phyloP scores from a whole-genome alignment of 2,113 vertebrate species.

The Capra hircus region DNA sequence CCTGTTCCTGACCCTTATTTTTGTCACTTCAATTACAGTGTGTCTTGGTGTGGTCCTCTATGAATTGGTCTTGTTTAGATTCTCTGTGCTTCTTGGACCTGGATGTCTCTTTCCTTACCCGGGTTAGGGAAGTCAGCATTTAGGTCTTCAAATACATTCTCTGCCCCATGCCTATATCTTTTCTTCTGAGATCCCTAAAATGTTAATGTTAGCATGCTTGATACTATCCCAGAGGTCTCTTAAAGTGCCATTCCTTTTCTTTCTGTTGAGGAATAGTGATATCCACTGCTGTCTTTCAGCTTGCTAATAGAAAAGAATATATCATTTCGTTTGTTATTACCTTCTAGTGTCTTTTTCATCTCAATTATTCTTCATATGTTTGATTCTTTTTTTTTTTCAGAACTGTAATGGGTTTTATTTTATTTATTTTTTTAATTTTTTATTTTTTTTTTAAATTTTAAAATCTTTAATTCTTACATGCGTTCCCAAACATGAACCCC shows the following conservation, averaged over 20 bases:
- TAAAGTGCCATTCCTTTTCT: neutral
- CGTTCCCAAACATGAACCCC: too few species aligned
- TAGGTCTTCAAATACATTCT: neutral
- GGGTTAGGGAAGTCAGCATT: neutral
- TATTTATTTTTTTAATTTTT: too few species aligned
- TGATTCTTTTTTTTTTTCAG: neutral
- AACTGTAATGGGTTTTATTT: too few species aligned
- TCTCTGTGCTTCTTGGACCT: neutral
- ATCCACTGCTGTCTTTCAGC: neutral
- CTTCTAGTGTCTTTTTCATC: neutral
- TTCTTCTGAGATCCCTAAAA: neutral
- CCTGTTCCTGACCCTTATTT: neutral
- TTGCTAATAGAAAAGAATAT: neutral
- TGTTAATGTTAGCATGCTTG: neutral
- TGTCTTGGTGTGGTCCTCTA: neutral
- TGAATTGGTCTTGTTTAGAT: neutral
- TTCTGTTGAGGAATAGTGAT: neutral
- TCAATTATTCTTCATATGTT: neutral
- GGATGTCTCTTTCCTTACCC: neutral
- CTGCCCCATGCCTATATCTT: neutral
- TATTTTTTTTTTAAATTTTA: too few species aligned
- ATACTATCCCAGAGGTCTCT: neutral
- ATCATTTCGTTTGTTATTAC: neutral
- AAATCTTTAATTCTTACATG: too few species aligned
- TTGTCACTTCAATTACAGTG: neutral